Conservation (phyloP, 2,888 invertebrate genomes). For the Quadriops clusia region DNA sequence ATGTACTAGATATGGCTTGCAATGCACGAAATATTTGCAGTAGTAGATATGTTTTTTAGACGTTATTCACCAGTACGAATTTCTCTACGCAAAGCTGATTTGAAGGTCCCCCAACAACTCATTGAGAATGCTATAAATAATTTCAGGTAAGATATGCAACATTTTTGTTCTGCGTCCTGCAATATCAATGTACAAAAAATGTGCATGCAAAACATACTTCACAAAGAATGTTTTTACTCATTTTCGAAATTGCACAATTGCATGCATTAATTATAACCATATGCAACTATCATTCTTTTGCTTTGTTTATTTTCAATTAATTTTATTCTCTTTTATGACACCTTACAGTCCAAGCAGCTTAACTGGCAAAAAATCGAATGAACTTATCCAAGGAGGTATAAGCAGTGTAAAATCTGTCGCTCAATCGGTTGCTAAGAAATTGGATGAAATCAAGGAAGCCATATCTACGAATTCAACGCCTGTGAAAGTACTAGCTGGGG, state of each 20-base stretch:
- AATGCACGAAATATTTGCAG: conserved; percentile 22
- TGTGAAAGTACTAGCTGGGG: conserved; percentile 46
- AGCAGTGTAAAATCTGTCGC: conserved; percentile 80
- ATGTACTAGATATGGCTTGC: conserved; percentile 13
- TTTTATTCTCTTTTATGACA: background rate
- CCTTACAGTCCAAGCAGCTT: conserved; percentile 62
- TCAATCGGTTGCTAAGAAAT: conserved; percentile 73
- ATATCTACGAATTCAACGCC: conserved; percentile 76
- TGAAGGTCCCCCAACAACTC: conserved; percentile 65
- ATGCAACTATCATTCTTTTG: too few relatives aligned
- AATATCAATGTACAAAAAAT: too few relatives aligned
- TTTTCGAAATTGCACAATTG: too few relatives aligned
- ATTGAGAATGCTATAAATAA: conserved; percentile 60
- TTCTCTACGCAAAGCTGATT: conserved; percentile 70
- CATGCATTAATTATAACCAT: too few relatives aligned
- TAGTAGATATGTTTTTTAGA: conserved; percentile 45
- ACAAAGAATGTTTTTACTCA: too few relatives aligned
- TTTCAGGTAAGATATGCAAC: conserved; percentile 74
- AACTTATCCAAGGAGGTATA: conserved; percentile 73
- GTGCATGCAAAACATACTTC: too few relatives aligned
- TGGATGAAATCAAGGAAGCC: conserved; percentile 84
- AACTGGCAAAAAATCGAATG: conserved; percentile 79
- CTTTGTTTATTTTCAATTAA: too few relatives aligned
- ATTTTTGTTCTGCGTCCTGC: too few relatives aligned
- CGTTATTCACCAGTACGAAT: conserved; percentile 75